These are phyloP conservation scores for Amphipoea lucens DNA, from an alignment of 2,888 invertebrate species.

Conservation along the genomic window DNA sequence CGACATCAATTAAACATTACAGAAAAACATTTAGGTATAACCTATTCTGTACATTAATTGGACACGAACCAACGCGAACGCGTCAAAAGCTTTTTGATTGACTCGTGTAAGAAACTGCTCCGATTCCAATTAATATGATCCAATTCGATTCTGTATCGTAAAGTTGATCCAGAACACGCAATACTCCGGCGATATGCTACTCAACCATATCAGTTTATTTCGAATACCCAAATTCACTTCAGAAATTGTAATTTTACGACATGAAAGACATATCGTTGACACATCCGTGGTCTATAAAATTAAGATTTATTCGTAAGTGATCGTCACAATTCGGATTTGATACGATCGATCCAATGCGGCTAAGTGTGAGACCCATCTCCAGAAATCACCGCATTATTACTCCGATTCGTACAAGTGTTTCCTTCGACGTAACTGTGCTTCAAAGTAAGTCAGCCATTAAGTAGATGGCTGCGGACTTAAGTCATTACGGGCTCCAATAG, in stretches of 20 bases:
- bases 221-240: background rate
- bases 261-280: background rate
- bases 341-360: conserved; percentile 26
- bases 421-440: conserved; percentile 44
- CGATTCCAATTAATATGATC: conserved; percentile 23
- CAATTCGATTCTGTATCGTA: conserved; percentile 24
- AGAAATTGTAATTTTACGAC: background rate
- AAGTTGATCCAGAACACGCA: conserved; percentile 14
- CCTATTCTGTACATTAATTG: conserved; percentile 31
- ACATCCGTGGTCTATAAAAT: background rate
- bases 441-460: conserved; percentile 56
- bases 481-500: conserved; percentile 45
- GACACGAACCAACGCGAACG: background rate
- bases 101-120: conserved; percentile 3
- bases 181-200: background rate
- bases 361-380: conserved; percentile 24
- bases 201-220: background rate
- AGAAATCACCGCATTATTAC: conserved; percentile 52
- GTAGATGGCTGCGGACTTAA: conserved; percentile 45
- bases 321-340: conserved; percentile 24
- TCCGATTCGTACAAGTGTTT: conserved; percentile 52
- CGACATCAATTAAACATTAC: conserved; percentile 20
- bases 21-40: conserved; percentile 25
- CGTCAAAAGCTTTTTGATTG: conserved; percentile 18
- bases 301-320: conserved; percentile 11